Conservation (phyloP, 92 coral and sea anemone genomes). For the Pocillopora meandrina region DNA sequence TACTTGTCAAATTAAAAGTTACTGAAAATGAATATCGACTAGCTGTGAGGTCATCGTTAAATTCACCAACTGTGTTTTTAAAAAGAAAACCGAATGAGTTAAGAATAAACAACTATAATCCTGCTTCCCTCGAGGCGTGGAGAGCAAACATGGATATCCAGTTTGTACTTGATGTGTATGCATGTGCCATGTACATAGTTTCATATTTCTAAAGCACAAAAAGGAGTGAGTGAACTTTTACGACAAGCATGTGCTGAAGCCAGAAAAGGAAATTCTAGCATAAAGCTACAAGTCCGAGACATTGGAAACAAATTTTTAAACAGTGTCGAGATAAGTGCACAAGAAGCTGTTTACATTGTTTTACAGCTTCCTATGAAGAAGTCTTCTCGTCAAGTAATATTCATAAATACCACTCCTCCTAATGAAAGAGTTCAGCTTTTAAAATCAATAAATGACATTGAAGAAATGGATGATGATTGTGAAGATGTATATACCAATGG, state of each 20-base stretch:
- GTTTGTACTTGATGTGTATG: slow-evolving; percentile 70
- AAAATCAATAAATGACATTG: too few relatives aligned
- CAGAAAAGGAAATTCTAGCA: too few relatives aligned
- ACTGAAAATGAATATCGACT: slow-evolving; percentile 53
- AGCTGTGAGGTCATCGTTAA: slow-evolving; percentile 61
- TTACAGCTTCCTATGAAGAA: slow-evolving; percentile 59
- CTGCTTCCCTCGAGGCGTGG: slow-evolving; percentile 52
- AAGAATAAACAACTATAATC: slow-evolving; percentile 31
- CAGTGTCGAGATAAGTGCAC: too few relatives aligned
- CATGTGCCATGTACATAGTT: slow-evolving; percentile 66
- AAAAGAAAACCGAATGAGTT: slow-evolving; percentile 69
- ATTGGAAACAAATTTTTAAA: too few relatives aligned
- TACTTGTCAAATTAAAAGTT: slow-evolving; percentile 37
- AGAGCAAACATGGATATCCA: slow-evolving; percentile 76
- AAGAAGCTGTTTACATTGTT: too few relatives aligned
- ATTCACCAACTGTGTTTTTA: slow-evolving; percentile 54
- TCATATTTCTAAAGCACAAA: not conserved
- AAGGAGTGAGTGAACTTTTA: too few relatives aligned
- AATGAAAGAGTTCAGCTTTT: too few relatives aligned
- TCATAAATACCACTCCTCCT: slow-evolving; percentile 41
- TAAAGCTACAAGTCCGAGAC: too few relatives aligned
- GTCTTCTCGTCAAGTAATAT: slow-evolving; percentile 47
- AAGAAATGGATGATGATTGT: slow-evolving; percentile 47
- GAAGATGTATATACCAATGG: slow-evolving; percentile 36
- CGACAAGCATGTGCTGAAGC: too few relatives aligned